phyloP scores from a whole-genome alignment of 1,140 invertebrate species.

The Varroa destructor region DNA sequence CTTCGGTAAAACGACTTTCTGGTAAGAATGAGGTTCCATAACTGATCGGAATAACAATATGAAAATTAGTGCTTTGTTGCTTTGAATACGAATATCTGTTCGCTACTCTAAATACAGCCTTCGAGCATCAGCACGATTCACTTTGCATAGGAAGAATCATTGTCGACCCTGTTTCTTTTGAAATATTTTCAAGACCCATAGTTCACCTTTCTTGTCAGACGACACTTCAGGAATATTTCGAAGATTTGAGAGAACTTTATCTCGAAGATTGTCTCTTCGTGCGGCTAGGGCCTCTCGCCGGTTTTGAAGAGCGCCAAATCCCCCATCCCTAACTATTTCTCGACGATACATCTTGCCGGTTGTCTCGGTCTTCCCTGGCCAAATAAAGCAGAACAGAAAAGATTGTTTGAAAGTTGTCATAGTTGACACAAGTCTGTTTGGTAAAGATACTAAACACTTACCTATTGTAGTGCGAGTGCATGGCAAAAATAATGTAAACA shows the following conservation, averaged over 20 bases:
- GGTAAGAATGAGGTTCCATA: neutral
- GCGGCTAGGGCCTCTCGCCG: neutral
- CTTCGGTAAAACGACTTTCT: neutral
- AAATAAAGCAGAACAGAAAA: neutral
- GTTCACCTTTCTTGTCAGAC: neutral
- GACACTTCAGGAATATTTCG: neutral
- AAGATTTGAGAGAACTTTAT: neutral
- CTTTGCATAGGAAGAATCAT: too few relatives aligned
- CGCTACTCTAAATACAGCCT: too few relatives aligned
- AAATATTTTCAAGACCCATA: neutral
- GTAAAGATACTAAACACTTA: neutral
- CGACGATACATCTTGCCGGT: neutral
- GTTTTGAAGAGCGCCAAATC: neutral
- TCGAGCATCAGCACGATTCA: too few relatives aligned
- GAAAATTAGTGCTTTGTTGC: neutral
- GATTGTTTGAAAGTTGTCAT: neutral
- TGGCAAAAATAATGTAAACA: neutral
- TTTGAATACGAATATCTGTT: too few relatives aligned
- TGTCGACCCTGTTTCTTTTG: neutral
- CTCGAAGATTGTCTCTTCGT: neutral
- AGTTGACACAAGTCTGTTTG: neutral
- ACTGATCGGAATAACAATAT: neutral
- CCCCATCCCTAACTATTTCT: neutral
- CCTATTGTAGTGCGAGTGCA: neutral
- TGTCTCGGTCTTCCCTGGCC: neutral